Evolutionary conservation across 2,113 vertebrate genomes (phyloP), one percentile per base, ranked within the genome.

Genomic region (Burhinus bistriatus): DNA sequence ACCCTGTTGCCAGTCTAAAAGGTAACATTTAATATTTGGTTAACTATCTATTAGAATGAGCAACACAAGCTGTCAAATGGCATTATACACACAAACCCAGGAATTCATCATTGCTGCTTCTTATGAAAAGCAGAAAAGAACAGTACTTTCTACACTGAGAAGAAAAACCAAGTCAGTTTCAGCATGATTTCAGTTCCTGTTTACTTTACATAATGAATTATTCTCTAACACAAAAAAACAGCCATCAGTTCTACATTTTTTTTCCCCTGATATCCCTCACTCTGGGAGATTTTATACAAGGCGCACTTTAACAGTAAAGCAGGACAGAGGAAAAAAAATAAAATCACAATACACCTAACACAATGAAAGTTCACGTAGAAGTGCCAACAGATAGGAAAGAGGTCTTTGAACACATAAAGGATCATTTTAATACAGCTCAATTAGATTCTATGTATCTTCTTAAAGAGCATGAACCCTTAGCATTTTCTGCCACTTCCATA

Each of bases 401-500:
- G 9, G 18, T 69, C 38, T 89, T 61, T 66, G 49, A 81, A 85
- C 38, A 49, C 4, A 58, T 36, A 71, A 87, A 66, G 8, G 10
- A 69, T 57, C 2, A 78, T 42, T 89, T 87, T 36, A 71, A 72
- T 49, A 55, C 38, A 85, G 77, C 27, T 82, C 34, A 76, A 19
- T 79, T n/a, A 73, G 57, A 82, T 55, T 92, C 72, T 89, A 54
- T 26, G 2, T 71, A 51, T 83, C 92, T 96, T 71, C 70, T 89
- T 86, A 90, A 87, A 96, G 87, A 97, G 95, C 94, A 83, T 93
- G 96, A 98, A 97, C 97, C 87, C 85, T 3, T 80, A 94, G 70
- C 69, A 92, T 89, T 89, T 97, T 97, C 84, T 91, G 72, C 66
- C 45, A 72, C 44, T 88, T 94, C 98, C 98, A 98, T 98, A 98